A percentile compares a stretch with the other conserved stretches of the same genome.
Conservation (phyloP, 2,113 vertebrate genomes). For the Ursus arctos region DNA sequence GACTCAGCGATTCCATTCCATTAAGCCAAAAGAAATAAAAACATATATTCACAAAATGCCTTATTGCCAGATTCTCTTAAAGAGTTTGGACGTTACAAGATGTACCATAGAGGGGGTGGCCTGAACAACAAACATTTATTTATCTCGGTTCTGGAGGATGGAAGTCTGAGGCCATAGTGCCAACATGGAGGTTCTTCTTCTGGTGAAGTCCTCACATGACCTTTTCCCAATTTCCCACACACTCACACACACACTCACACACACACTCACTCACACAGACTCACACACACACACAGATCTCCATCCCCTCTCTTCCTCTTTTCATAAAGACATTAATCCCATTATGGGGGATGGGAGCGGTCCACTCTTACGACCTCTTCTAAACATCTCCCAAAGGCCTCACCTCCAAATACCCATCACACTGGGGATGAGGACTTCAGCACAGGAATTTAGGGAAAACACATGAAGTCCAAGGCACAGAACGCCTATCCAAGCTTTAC, state of each 20-base stretch:
- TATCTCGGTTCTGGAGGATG: background rate
- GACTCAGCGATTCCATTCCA: background rate
- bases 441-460: background rate
- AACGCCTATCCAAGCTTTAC: background rate
- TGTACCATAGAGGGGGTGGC: background rate
- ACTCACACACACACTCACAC: background rate
- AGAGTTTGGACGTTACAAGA: background rate
- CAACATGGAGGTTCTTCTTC: background rate
- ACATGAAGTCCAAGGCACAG: background rate
- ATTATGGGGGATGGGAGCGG: background rate
- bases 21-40: slow-evolving; percentile 13
- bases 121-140: background rate
- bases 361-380: background rate
- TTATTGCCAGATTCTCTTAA: background rate
- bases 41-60: background rate
- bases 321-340: background rate
- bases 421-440: too few species aligned
- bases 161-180: background rate
- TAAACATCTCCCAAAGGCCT: background rate
- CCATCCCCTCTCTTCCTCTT: background rate
- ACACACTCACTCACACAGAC: background rate
- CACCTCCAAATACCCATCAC: background rate
- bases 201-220: background rate
- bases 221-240: background rate
- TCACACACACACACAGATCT: background rate